Conservation (phyloP, 2,113 vertebrate genomes). For the Helogale parvula region DNA sequence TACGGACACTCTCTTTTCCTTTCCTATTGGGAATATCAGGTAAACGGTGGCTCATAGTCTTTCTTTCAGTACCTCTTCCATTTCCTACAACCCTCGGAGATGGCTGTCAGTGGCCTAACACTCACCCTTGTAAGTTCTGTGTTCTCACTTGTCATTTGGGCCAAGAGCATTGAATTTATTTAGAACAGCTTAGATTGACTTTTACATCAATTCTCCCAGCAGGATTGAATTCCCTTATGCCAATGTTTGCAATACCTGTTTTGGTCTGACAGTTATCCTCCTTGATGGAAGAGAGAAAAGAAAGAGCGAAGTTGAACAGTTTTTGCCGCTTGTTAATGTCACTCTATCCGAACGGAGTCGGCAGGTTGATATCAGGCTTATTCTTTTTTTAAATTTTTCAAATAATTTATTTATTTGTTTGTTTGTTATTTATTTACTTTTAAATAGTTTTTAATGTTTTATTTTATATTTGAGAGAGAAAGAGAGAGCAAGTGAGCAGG, state of each 20-base stretch:
- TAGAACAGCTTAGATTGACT: conserved; percentile 30
- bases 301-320: not conserved
- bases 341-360: not conserved
- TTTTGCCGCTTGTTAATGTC: not conserved
- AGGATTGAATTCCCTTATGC: conserved; percentile 22
- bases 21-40: not conserved
- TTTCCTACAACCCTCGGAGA: not conserved
- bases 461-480: not conserved
- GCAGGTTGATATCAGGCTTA: not conserved
- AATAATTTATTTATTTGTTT: not conserved
- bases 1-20: no score
- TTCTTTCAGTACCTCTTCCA: not conserved
- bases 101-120: not conserved
- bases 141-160: not conserved
- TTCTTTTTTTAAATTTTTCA: not conserved
- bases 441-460: no score
- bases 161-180: not conserved
- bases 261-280: not conserved
- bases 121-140: not conserved
- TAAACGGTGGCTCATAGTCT: not conserved
- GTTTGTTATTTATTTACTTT: not conserved
- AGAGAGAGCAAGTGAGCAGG: not conserved
- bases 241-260: not conserved
- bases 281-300: not conserved
- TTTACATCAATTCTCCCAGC: not conserved